Evolutionary conservation across 2,113 vertebrate species (phyloP), one percentile per base, ranked within the genome.

Genomic region (Misgurnus anguillicaudatus): DNA sequence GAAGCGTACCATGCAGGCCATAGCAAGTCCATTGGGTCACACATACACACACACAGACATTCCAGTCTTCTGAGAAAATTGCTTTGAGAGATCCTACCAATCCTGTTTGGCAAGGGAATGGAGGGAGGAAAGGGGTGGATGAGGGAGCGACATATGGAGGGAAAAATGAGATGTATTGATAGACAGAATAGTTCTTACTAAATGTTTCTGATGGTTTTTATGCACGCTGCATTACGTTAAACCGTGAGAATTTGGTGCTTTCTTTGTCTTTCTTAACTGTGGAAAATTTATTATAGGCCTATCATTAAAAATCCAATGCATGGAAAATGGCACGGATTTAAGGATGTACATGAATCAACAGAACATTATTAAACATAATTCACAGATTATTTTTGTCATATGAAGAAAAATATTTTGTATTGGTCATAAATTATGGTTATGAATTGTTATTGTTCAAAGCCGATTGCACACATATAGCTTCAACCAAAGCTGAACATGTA

Each of bases 161-260:
- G 57, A 65, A 72, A 68, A 76, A 61, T 61, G 13, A 57, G 45
- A 41, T 55, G 61, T 45, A 73, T 31, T 14, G 61, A 66, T 82
- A 31, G n/a, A 87, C 84, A 87, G 90, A 83, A 89, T 84, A 24
- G 90, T 90, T 13, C 87, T 83, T 76, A 84, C 65, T 72, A 88
- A 75, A 10, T 31, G 65, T 81, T 83, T 87, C 88, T 91, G 85
- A 69, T 87, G 53, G 53, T 89, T 86, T 89, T 91, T 90, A 31
- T 90, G 86, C 91, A 91, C 87, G 89, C 75, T 70, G 83, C 79
- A 68, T 90, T 90, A 88, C 90, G 91, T 88, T 84, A 55, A 80
- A 84, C 84, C 83, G 83, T 72, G 45, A 85, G 81, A 74, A 42
- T 85, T 77, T 70, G 62, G 48, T 61, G 24, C 79, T 38, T 51